A percentile compares a stretch with the other conserved stretches of the same genome.
Conservation (phyloP, 2,797 vertebrate species). For the Scolopax bukidnonensis region DNA sequence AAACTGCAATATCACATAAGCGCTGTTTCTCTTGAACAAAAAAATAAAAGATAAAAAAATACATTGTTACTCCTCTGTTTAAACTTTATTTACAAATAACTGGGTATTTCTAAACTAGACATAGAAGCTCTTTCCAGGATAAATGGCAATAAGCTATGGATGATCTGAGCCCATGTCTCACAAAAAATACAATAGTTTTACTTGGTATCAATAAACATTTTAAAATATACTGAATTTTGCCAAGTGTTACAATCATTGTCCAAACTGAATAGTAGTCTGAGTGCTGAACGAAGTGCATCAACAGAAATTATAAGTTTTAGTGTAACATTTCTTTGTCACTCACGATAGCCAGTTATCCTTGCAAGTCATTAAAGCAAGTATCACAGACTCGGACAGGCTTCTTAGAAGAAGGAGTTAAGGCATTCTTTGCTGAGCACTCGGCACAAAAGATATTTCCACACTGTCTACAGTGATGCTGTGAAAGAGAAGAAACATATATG, state of each 20-base stretch:
- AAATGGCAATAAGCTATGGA: slow-evolving; percentile 72
- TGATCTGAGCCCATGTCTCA: slow-evolving; percentile 77
- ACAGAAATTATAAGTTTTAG: slow-evolving; percentile 77
- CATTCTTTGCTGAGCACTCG: slow-evolving; percentile 92
- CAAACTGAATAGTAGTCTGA: slow-evolving; percentile 80
- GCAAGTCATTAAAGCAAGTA: slow-evolving; percentile 93
- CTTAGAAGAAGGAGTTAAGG: slow-evolving; percentile 96
- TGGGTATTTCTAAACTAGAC: slow-evolving; percentile 74
- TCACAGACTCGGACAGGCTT: slow-evolving; percentile 97
- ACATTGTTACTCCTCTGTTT: slow-evolving; percentile 82
- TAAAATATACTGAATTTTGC: slow-evolving; percentile 79
- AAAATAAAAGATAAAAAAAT: slow-evolving; percentile 85
- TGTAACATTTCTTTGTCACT: slow-evolving; percentile 58
- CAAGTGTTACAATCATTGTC: slow-evolving; percentile 79
- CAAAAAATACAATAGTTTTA: slow-evolving; percentile 82
- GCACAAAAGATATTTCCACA: slow-evolving; percentile 99
- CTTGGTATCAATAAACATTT: slow-evolving; percentile 78
- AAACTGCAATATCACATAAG: slow-evolving; percentile 65
- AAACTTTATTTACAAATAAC: slow-evolving; percentile 85
- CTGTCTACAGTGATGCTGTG: slow-evolving; percentile 97
- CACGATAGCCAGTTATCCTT: slow-evolving; percentile 82
- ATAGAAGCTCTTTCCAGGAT: slow-evolving; percentile 74
- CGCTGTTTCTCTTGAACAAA: slow-evolving; percentile 72
- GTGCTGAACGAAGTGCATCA: slow-evolving; percentile 85
- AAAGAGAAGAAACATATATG: slow-evolving; percentile 20